Percentiles rank a stretch among this genome's conserved stretches.
Evolutionary conservation across 2,113 vertebrate species (phyloP).

Genomic region (Gallinago undulata): DNA sequence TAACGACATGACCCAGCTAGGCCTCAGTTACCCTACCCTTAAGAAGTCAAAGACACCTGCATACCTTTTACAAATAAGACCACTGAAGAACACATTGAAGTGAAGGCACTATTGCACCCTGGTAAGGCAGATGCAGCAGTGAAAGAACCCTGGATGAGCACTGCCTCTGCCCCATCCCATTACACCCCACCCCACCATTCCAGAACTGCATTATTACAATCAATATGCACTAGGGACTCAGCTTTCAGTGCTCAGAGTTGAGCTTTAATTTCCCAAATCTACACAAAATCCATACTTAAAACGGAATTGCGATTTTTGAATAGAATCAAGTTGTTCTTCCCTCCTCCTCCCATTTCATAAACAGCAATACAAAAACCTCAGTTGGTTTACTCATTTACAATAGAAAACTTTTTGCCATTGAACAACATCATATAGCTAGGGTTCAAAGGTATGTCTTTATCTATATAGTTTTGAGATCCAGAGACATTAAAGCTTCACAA

Average conservation of each 20-base stretch:
- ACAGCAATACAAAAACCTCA: background rate
- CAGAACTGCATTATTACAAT: background rate
- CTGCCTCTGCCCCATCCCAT: background rate
- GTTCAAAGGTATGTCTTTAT: background rate
- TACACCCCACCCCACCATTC: background rate
- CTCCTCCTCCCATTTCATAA: background rate
- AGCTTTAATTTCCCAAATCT: background rate
- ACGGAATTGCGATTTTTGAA: background rate
- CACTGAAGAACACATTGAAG: accelerated
- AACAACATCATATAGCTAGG: background rate
- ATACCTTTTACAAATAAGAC: background rate
- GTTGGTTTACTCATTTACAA: background rate
- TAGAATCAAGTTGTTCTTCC: background rate
- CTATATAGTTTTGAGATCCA: background rate
- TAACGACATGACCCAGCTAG: background rate
- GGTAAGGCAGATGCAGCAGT: background rate
- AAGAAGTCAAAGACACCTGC: background rate
- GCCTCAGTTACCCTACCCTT: background rate
- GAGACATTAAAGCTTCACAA: background rate
- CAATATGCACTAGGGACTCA: background rate
- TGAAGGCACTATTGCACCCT: accelerated
- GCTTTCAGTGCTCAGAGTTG: background rate
- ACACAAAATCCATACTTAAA: background rate
- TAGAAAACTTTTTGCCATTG: background rate
- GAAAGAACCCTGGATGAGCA: background rate